These are phyloP conservation scores for Lycocerus yunnanus DNA, from an alignment of 2,888 invertebrate species.

Conservation along the genomic window DNA sequence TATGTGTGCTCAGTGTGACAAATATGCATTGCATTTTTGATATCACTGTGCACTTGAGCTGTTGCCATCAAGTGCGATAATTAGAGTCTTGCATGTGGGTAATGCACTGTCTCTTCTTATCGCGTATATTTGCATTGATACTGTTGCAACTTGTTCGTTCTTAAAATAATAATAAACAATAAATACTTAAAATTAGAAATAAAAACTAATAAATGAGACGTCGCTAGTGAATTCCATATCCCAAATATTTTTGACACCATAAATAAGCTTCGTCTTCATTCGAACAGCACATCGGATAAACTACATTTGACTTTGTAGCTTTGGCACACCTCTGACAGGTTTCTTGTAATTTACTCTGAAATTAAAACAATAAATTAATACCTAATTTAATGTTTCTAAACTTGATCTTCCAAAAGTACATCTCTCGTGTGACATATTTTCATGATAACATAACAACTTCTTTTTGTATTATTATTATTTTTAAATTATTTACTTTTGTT, in stretches of 20 bases:
- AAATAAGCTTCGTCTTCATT: constrained; percentile 61
- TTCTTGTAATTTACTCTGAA: constrained; percentile 25
- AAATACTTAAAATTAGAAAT: not conserved
- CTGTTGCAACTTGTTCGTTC: not conserved
- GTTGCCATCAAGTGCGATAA: not conserved
- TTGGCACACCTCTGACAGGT: constrained; percentile 29
- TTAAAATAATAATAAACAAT: not conserved
- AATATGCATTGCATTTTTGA: not conserved
- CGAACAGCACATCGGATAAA: constrained; percentile 65
- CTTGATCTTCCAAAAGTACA: no score
- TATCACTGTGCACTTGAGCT: not conserved
- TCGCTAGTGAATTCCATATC: constrained; percentile 55
- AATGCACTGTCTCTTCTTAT: not conserved
- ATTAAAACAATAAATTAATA: no score
- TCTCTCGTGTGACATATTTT: no score
- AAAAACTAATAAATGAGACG: not conserved
- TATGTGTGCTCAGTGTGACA: not conserved
- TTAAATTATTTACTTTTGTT: no score
- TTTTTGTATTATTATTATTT: no score
- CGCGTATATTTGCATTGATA: not conserved
- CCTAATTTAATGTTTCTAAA: no score
- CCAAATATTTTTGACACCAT: constrained; percentile 65
- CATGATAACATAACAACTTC: no score
- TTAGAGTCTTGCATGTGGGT: not conserved
- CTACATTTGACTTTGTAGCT: constrained; percentile 43